These are phyloP conservation scores for Parnassius mnemosyne DNA, from an alignment of 2,888 invertebrate species.

Conservation along the genomic window DNA sequence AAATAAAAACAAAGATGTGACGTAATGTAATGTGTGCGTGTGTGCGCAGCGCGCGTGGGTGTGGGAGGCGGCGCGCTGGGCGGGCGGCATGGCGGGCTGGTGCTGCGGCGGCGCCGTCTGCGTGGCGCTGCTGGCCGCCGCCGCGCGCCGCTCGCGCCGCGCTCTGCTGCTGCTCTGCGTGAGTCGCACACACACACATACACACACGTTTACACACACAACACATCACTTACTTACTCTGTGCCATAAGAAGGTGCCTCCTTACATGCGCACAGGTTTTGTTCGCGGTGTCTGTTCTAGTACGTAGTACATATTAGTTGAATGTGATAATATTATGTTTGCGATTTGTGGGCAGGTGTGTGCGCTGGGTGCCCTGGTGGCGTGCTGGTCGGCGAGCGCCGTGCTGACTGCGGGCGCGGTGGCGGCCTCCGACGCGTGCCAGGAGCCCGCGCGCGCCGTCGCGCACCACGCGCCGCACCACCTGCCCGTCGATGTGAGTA, in stretches of 20 bases:
- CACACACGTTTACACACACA: too few relatives aligned
- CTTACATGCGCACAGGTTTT: too few relatives aligned
- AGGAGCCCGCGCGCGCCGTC: slow-evolving; percentile 91
- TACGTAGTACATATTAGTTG: too few relatives aligned
- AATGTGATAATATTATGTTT: not conserved
- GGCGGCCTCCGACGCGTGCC: slow-evolving; percentile 91
- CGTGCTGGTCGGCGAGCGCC: slow-evolving; percentile 93
- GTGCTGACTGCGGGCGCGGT: slow-evolving; percentile 92
- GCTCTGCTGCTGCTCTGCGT: slow-evolving; percentile 95
- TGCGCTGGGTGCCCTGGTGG: slow-evolving; percentile 85
- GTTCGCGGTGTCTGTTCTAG: too few relatives aligned
- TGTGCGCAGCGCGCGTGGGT: slow-evolving; percentile 83
- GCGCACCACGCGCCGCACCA: slow-evolving; percentile 82
- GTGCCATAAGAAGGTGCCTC: too few relatives aligned
- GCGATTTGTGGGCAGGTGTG: slow-evolving; percentile 50
- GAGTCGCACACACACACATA: slow-evolving; percentile 64
- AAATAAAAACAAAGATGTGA: slow-evolving; percentile 28
- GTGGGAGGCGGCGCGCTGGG: slow-evolving; percentile 91
- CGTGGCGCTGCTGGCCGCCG: slow-evolving; percentile 93
- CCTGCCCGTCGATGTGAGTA: slow-evolving; percentile 78
- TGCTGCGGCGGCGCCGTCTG: slow-evolving; percentile 92
- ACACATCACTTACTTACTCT: too few relatives aligned
- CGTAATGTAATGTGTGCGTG: slow-evolving; percentile 39
- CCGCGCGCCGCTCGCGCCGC: slow-evolving; percentile 92
- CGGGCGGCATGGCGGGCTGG: slow-evolving; percentile 92